Base-by-base conservation (phyloP, 1,140 invertebrate species). In the Drosophila lacteicornis region DNA sequence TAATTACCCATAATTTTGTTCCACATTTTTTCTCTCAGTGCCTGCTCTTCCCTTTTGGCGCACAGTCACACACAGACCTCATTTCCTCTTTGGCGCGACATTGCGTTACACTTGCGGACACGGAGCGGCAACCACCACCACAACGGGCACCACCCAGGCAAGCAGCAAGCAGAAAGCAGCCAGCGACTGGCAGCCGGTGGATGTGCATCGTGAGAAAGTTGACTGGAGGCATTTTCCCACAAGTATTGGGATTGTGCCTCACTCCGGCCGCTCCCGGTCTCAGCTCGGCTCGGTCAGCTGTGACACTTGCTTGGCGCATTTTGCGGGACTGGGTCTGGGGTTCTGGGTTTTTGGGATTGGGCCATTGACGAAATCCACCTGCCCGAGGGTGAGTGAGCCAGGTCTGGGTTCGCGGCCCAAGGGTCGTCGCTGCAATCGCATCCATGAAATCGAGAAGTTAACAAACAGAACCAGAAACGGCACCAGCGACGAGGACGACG, bases 181-280 rank as follows among this genome's bases (percentile, higher is more conserved):
- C 46, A 50, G 71, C 61, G 62, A 74, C 80, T 77, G 78, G 62
- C 69, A 87, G 84, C 84, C 84, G 80, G 62, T 65, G 62, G 38
- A 65, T 65, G 73, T 71, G 75, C 82, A 92, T 92, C 91, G 91
- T 92, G 91, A 92, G 91, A 92, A 92, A 92, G 87, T 92, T 86
- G 75, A 79, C 86, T 85, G 66, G 79, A 82, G 77, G 82, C 82
- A 92, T 92, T 56, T 56, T 92, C 91, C 91, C 91, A 92, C 91
- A 92, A 87, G 85, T 83, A 90, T 90, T 90, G 82, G 70, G 70
- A 84, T 84, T 80, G 69, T 73, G 67, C 67, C 69, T 69, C 69
- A 60, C 69, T 73, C 67, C 67, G 59, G 69, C 67, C 59, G 38
- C 51, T 51, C 55, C 42, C 51, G 60, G 73, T 65, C 75, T 65